Evolutionary conservation across 1,140 invertebrate species (phyloP).

Genomic region (Pachypsylla venusta): DNA sequence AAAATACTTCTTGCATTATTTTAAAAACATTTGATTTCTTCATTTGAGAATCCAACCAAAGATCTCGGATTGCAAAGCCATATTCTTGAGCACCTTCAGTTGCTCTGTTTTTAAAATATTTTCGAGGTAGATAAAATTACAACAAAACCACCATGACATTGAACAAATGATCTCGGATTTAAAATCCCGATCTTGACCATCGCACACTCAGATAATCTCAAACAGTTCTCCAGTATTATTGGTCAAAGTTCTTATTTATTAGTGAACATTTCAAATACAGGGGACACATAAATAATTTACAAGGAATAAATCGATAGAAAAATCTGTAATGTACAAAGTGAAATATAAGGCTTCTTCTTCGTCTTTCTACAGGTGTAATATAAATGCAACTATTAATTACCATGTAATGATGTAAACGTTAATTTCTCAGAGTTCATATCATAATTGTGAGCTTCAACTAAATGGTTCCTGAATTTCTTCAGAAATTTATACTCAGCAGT

Average conservation of each 20-base stretch:
- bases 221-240: neutral
- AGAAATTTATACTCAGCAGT: neutral
- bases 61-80: neutral
- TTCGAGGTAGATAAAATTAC: neutral
- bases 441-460: neutral
- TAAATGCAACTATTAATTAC: neutral
- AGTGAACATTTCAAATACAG: neutral
- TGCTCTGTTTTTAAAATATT: neutral
- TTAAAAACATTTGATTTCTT: neutral
- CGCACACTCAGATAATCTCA: neutral
- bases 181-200: too few species aligned
- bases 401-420: neutral
- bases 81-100: neutral
- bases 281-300: neutral
- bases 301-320: neutral
- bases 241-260: neutral
- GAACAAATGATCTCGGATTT: too few species aligned
- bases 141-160: too few species aligned
- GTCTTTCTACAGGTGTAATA: neutral
- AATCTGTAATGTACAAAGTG: too few species aligned
- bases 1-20: neutral
- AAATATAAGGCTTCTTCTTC: neutral
- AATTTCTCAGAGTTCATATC: neutral
- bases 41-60: neutral
- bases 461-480: neutral